Evolutionary conservation across 2,888 invertebrate genomes (phyloP).

Genomic region (Chymomyza amoena): DNA sequence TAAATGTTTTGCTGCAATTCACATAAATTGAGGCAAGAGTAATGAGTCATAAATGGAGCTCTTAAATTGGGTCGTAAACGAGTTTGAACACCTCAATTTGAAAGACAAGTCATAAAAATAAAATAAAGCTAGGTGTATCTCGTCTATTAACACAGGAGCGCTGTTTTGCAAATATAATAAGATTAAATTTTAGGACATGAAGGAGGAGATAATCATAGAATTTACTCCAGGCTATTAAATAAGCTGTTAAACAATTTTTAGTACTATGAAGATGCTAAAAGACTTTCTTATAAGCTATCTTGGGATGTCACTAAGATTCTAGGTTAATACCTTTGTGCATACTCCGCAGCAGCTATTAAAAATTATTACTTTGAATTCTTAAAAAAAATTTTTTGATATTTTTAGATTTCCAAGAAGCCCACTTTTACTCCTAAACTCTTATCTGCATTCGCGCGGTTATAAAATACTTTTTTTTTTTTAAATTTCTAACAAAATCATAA

Average conservation of each 20-base stretch:
- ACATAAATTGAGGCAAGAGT: conserved; percentile 37
- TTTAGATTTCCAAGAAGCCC: too few species aligned
- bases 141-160: too few species aligned
- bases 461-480: too few species aligned
- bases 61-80: conserved; percentile 63
- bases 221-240: background rate
- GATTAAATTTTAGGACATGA: background rate
- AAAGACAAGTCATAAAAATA: background rate
- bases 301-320: background rate
- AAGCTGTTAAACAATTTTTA: background rate
- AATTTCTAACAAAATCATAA: too few species aligned
- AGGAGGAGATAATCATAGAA: background rate
- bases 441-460: too few species aligned
- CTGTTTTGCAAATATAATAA: too few species aligned
- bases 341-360: too few species aligned
- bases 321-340: too few species aligned
- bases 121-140: background rate
- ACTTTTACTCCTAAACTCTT: too few species aligned
- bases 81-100: conserved; percentile 34
- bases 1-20: background rate
- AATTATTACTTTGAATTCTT: too few species aligned
- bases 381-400: too few species aligned
- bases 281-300: background rate
- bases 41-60: conserved; percentile 53
- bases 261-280: background rate